phyloP scores from a whole-genome alignment of 2,888 invertebrate genomes.

The Caenorhabditis parvicauda region DNA sequence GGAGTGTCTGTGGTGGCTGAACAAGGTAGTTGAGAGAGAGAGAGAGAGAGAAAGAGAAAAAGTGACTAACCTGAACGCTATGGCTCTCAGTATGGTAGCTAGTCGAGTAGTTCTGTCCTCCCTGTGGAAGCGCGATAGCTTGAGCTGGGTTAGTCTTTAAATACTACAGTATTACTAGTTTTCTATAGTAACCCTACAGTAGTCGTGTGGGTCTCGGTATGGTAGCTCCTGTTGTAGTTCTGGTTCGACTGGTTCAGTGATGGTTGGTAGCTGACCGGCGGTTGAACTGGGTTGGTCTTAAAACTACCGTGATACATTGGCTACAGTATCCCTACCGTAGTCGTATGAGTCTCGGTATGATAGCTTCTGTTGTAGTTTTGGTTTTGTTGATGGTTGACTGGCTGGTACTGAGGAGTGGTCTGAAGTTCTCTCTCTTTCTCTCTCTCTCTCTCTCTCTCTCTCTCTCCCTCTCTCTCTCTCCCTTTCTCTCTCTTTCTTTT shows the following conservation, averaged over 20 bases:
- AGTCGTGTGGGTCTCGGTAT: conserved; percentile 10
- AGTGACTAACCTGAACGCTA: conserved; percentile 9
- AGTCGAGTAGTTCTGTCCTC: conserved; percentile 16
- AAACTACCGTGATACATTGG: too few species aligned
- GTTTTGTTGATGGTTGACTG: too few species aligned
- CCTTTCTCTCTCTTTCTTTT: too few species aligned
- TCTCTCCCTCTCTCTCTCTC: too few species aligned
- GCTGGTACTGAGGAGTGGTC: conserved; percentile 4
- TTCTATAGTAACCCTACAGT: conserved; percentile 7
- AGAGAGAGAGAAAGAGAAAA: neutral
- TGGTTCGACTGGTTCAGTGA: too few species aligned
- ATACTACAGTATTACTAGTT: too few species aligned
- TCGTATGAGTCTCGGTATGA: conserved; percentile 12
- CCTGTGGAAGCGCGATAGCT: conserved; percentile 18
- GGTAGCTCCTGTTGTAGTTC: conserved; percentile 26
- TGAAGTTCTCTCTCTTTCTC: too few species aligned
- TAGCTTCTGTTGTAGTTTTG: conserved; percentile 25
- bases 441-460: too few species aligned
- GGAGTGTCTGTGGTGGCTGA: conserved; percentile 16
- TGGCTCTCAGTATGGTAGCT: conserved; percentile 33
- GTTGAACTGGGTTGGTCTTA: conserved; percentile 5
- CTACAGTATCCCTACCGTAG: conserved; percentile 6
- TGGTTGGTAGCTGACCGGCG: too few species aligned
- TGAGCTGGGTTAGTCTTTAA: conserved; percentile 6
- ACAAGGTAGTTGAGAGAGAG: neutral